phyloP scores from a whole-genome alignment of 2,113 vertebrate species.

The Nycticorax nycticorax region DNA sequence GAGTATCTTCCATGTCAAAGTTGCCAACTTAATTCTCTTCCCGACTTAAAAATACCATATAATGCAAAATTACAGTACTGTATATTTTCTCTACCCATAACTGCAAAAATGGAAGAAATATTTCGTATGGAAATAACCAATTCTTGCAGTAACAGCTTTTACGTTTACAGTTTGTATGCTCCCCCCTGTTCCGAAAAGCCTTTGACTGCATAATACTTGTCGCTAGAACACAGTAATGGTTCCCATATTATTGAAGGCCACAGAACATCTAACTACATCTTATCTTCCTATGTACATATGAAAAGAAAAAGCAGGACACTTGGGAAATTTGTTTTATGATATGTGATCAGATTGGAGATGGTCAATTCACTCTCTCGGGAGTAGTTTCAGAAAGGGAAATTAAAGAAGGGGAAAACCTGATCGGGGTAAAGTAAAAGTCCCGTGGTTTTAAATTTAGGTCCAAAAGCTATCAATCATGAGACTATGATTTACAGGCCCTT shows the following conservation, averaged over 20 bases:
- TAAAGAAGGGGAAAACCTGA: slow-evolving; percentile 45
- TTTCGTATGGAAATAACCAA: slow-evolving; percentile 39
- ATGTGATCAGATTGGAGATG: slow-evolving; percentile 21
- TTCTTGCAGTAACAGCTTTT: slow-evolving; percentile 43
- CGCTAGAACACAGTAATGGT: slow-evolving; percentile 55
- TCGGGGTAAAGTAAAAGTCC: not conserved
- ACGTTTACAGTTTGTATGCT: not conserved
- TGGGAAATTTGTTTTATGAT: slow-evolving; percentile 56
- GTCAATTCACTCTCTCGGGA: not conserved
- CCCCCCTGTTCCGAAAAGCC: slow-evolving; percentile 39
- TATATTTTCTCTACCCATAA: slow-evolving; percentile 30
- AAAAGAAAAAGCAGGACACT: slow-evolving; percentile 70
- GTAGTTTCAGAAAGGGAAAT: slow-evolving; percentile 19
- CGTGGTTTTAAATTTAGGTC: not conserved
- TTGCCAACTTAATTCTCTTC: slow-evolving; percentile 32
- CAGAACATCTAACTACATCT: slow-evolving; percentile 65
- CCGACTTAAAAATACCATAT: slow-evolving; percentile 53
- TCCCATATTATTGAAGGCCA: slow-evolving; percentile 74
- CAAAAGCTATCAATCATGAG: not conserved
- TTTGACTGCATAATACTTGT: slow-evolving; percentile 32
- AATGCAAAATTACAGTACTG: slow-evolving; percentile 63
- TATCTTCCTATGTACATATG: slow-evolving; percentile 28
- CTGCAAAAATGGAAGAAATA: slow-evolving; percentile 60
- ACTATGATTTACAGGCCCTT: not conserved
- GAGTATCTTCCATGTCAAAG: slow-evolving; percentile 27